Conservation (phyloP, 2,888 invertebrate species). For the Lasiommata megera region DNA sequence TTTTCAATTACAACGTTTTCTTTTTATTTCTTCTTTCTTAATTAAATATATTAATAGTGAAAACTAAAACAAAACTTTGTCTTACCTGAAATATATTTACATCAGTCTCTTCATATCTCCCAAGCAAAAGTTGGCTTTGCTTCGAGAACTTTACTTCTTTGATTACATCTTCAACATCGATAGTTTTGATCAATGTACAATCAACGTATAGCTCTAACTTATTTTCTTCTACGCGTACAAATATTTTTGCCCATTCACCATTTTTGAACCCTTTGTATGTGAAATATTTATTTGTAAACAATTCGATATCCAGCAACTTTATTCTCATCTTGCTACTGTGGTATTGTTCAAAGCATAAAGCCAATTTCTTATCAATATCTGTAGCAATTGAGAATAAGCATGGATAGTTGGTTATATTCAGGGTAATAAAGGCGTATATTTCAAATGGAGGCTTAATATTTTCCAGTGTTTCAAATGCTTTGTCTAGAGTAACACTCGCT, state of each 20-base stretch:
- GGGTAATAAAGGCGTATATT: constrained; percentile 48
- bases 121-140: constrained; percentile 25
- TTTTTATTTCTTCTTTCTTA: too few species aligned
- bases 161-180: not conserved
- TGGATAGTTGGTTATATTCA: constrained; percentile 34
- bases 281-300: not conserved
- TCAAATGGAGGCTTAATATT: constrained; percentile 45
- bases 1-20: too few species aligned
- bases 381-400: constrained; percentile 53
- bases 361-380: constrained; percentile 33
- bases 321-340: not conserved
- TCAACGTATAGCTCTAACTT: constrained; percentile 19
- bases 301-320: not conserved
- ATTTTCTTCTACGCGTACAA: constrained; percentile 19
- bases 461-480: constrained; percentile 11
- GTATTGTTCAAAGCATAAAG: constrained; percentile 39
- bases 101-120: constrained; percentile 13
- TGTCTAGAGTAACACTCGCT: constrained; percentile 27
- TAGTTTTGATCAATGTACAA: constrained; percentile 12
- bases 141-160: constrained; percentile 17
- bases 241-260: constrained; percentile 23
- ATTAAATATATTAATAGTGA: too few species aligned
- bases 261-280: not conserved
- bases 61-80: not conserved
- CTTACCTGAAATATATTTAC: constrained; percentile 24